Base-by-base conservation (phyloP, 1,140 invertebrate genomes). In the Drosophila sulfurigaster region DNA sequence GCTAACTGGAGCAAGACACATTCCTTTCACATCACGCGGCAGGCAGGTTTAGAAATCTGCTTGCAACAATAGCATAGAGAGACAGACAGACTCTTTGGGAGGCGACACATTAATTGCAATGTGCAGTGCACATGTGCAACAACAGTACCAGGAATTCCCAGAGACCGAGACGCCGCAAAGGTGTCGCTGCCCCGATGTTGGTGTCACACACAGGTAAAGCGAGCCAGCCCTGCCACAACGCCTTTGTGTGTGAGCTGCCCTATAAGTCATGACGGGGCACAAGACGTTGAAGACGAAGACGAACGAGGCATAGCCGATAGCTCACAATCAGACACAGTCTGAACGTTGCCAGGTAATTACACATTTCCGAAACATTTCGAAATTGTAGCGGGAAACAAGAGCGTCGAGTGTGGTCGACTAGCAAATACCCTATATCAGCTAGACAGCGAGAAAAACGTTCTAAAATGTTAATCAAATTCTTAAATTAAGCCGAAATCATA, bases 81-180 rank as follows among this genome's bases (percentile, higher is more conserved):
- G 5, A 8, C 2, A 8, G 35, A 38, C 30, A 15, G 41, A 45
- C 52, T 30, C 62, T 3, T 16, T 16, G 52, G 54, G 63, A 35
- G 46, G 54, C 70, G 54, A 58, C 63, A 45, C 54, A 38, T 59
- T 66, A 67, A 73, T 70, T 58, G 51, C 68, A 46, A 48, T 38
- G 41, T 45, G 13, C 41, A n/a, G 25, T 48, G 60, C 52, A 75
- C 73, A 75, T 71, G 67, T 58, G 45, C 45, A 54, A 16, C 45
- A 49, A 16, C 45, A 49, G 11, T 86, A 78, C 78, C 71, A 63
- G 63, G 79, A 87, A 88, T 82, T 70, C 56, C 70, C 75, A 58
- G 79, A 60, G 68, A 54, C 75, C 30, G 25, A 46, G n/a, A 30
- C 8, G 54, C 41, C 28, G 51, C 65, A 74, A 49, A 78, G 70